Evolutionary conservation across 2,888 invertebrate genomes (phyloP).

Genomic region (Ochropleura leucogaster): DNA sequence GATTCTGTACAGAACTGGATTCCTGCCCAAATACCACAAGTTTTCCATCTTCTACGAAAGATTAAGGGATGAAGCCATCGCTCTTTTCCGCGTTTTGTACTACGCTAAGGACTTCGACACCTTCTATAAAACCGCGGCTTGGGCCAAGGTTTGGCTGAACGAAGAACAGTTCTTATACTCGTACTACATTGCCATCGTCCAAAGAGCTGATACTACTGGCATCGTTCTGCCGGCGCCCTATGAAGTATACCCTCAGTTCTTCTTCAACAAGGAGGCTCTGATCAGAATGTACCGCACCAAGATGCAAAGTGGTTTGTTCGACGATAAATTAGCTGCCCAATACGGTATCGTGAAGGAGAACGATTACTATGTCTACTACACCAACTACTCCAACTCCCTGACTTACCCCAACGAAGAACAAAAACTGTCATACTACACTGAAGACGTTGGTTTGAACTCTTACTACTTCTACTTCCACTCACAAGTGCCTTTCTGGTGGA

Average conservation of each 20-base stretch:
- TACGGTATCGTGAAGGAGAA: slow-evolving; percentile 83
- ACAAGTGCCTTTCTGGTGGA: slow-evolving; percentile 92
- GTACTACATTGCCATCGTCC: slow-evolving; percentile 90
- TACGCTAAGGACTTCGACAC: slow-evolving; percentile 91
- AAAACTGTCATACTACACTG: slow-evolving; percentile 92
- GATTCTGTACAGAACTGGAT: slow-evolving; percentile 81
- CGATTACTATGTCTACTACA: slow-evolving; percentile 87
- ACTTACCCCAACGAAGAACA: slow-evolving; percentile 90
- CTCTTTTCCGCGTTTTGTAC: slow-evolving; percentile 90
- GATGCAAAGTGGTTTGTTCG: slow-evolving; percentile 78
- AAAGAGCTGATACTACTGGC: slow-evolving; percentile 90
- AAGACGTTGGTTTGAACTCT: slow-evolving; percentile 92
- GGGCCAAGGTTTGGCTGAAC: slow-evolving; percentile 91
- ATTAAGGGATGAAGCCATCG: slow-evolving; percentile 86
- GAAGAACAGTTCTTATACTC: slow-evolving; percentile 92
- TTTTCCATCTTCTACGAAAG: slow-evolving; percentile 88
- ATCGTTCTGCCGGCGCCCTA: slow-evolving; percentile 92
- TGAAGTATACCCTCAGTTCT: slow-evolving; percentile 92
- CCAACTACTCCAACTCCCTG: slow-evolving; percentile 90
- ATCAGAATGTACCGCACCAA: slow-evolving; percentile 83
- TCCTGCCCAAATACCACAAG: slow-evolving; percentile 85
- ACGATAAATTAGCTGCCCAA: slow-evolving; percentile 76
- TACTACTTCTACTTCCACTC: slow-evolving; percentile 92
- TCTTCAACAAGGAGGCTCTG: slow-evolving; percentile 91
- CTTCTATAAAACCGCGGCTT: slow-evolving; percentile 91